A percentile compares a stretch with the other conserved stretches of the same genome.
Evolutionary conservation across 1,140 invertebrate genomes (phyloP).

Genomic region (Asobara japonica): DNA sequence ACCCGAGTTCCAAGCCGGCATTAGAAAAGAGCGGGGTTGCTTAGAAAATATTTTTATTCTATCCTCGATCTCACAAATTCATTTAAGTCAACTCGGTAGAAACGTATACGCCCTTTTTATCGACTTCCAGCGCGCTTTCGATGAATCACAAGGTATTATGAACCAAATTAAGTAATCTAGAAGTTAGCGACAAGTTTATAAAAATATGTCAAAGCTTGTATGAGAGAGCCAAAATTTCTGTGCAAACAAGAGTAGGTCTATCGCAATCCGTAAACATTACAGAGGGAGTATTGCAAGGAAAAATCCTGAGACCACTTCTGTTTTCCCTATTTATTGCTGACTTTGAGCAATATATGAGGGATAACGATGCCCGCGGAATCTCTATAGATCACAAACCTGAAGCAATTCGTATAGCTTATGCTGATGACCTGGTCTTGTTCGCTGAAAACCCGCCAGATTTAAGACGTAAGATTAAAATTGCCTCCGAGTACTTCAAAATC

Average conservation of each 20-base stretch:
- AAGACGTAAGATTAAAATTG: not conserved
- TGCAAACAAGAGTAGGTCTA: not conserved
- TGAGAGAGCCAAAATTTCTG: not conserved
- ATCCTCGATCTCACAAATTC: no score
- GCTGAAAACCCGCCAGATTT: not conserved
- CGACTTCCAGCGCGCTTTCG: no score
- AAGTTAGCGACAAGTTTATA: not conserved
- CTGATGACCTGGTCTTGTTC: not conserved
- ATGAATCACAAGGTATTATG: not conserved
- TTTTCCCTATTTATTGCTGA: not conserved
- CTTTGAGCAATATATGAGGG: not conserved
- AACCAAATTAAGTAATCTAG: not conserved
- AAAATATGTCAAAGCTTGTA: not conserved
- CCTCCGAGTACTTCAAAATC: not conserved
- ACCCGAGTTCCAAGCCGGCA: no score
- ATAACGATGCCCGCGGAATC: not conserved
- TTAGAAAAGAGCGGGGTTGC: no score
- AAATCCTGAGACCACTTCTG: not conserved
- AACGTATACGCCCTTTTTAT: constrained; percentile 10
- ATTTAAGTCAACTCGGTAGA: no score
- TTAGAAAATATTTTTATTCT: no score
- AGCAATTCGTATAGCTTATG: not conserved
- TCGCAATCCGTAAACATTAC: not conserved
- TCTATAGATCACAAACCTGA: not conserved
- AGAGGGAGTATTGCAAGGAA: not conserved